These are phyloP conservation scores for Amphiprion clarkii DNA, from an alignment of 2,797 vertebrate species.

Conservation along the genomic window DNA sequence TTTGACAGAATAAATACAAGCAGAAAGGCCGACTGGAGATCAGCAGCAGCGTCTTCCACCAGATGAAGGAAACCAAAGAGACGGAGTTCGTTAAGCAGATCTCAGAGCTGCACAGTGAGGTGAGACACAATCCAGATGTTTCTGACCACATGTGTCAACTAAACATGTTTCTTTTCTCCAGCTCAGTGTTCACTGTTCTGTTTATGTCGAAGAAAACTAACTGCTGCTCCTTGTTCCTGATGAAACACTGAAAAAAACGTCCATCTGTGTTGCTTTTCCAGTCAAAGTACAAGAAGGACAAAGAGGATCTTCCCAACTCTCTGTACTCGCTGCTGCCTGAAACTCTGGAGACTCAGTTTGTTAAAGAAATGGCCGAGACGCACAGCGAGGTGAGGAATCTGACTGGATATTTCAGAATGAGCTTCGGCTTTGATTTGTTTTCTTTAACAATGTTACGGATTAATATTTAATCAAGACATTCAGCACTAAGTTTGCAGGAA, in stretches of 20 bases:
- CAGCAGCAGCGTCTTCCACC: conserved; percentile 72
- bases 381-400: conserved; percentile 85
- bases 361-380: conserved; percentile 62
- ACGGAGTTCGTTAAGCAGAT: conserved; percentile 77
- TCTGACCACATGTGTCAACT: no score
- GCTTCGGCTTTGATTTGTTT: not conserved
- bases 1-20: conserved; percentile 80
- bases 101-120: conserved; percentile 80
- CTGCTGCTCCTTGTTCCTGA: no score
- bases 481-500: no score
- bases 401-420: no score
- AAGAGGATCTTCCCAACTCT: conserved; percentile 57
- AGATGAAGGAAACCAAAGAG: conserved; percentile 78
- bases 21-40: conserved; percentile 66
- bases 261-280: conserved; percentile 17
- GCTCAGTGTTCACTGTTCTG: no score
- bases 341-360: conserved; percentile 73
- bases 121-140: conserved; percentile 28
- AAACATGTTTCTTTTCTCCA: no score
- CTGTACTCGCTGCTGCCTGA: conserved; percentile 72
- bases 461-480: not conserved
- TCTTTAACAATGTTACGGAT: not conserved
- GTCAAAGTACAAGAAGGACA: conserved; percentile 76
- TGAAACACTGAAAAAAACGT: no score
- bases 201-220: no score